Base-by-base conservation (phyloP, 2,113 vertebrate species). In the Dicrurus megarhynchus region DNA sequence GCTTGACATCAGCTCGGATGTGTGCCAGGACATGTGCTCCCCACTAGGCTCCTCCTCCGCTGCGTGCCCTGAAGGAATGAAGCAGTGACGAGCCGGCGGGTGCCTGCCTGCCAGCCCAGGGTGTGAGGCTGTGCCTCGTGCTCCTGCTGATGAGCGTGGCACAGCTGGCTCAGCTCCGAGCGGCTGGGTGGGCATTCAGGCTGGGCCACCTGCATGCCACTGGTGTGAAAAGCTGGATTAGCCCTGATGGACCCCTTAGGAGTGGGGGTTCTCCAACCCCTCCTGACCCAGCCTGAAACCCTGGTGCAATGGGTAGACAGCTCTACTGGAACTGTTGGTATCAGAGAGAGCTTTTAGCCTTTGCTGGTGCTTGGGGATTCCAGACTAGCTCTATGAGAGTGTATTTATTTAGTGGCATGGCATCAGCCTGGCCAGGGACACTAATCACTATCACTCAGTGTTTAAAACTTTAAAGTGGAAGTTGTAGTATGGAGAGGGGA, bases 241-340 rank as follows among this genome's bases (percentile, higher is more conserved):
- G 17, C 28, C 26, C 46, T 0, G 0, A 18, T 0, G 4, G 56
- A 23, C 13, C 23, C 0, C 2, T 0, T 17, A 47, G 60, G 39
- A n/a, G 6, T 20, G 20, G 27, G 23, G 26, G 21, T 19, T 39
- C 30, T 59, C 52, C 16, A 9, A 0, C 33, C 30, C 37, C 16
- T 77, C 49, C 68, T 55, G 44, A 21, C 28, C 2, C 2, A 81
- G 16, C n/a, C 42, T 63, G 69, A 53, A 84, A 67, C 18, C 11
- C 56, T n/a, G 42, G 41, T 27, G 60, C 0, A 7, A 3, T 42
- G 46, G 19, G 32, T 50, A 55, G 42, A 21, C 55, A 67, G 21
- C 21, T 77, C 37, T 41, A 0, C 44, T 19, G 44, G 47, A 80
- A 23, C 28, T 81, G 42, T 23, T 30, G 59, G 16, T 39, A 42